A percentile compares a stretch with the other conserved stretches of the same genome.
phyloP scores from a whole-genome alignment of 2,888 invertebrate species.

The Leptinotarsa haldemani region DNA sequence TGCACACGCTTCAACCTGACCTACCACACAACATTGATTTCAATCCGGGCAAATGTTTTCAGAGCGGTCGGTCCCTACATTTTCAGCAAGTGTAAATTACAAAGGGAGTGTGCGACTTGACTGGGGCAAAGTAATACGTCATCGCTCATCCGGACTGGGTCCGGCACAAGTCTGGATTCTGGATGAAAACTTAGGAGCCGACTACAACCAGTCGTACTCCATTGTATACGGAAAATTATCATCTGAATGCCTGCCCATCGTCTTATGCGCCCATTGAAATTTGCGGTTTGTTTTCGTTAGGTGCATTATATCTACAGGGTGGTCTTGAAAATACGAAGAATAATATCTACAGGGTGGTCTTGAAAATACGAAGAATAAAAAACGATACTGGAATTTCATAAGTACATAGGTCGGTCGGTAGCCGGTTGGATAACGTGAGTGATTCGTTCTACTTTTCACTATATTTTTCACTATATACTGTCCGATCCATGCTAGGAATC shows the following conservation, averaged over 20 bases:
- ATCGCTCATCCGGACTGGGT: constrained; percentile 62
- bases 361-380: neutral
- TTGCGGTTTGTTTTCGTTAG: constrained; percentile 19
- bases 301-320: constrained; percentile 4
- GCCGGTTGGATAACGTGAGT: no score
- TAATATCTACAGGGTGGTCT: neutral
- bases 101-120: constrained; percentile 54
- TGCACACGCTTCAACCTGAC: constrained; percentile 38
- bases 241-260: constrained; percentile 38
- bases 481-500: no score
- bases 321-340: neutral
- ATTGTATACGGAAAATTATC: constrained; percentile 39
- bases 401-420: no score
- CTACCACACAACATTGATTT: constrained; percentile 47
- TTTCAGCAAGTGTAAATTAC: constrained; percentile 50
- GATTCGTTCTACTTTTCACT: no score
- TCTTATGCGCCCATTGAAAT: constrained; percentile 24
- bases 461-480: no score
- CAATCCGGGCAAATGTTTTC: constrained; percentile 52
- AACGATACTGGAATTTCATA: no score
- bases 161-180: constrained; percentile 45
- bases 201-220: constrained; percentile 29
- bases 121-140: constrained; percentile 61
- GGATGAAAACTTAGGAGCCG: constrained; percentile 30
- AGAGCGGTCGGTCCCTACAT: constrained; percentile 49